A percentile compares a stretch with the other conserved stretches of the same genome.
Evolutionary conservation across 2,113 vertebrate genomes (phyloP).

Genomic region (Nansenia antarctica): DNA sequence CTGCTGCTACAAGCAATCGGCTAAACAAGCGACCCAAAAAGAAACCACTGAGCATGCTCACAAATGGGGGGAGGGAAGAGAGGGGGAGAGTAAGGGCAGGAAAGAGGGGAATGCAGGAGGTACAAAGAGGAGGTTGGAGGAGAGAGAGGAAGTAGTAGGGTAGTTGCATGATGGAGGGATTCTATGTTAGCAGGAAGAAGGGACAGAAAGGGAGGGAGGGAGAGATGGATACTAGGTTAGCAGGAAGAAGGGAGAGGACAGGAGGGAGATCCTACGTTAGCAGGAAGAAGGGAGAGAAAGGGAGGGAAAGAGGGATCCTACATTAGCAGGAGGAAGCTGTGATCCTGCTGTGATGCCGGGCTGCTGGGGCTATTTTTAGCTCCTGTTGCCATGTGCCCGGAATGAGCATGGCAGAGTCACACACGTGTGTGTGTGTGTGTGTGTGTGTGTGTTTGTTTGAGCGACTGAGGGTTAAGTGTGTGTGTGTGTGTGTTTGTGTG

Average conservation of each 20-base stretch:
- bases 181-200: slow-evolving; percentile 31
- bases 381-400: slow-evolving; percentile 75
- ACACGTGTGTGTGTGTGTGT: slow-evolving; percentile 7
- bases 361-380: slow-evolving; percentile 75
- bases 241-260: background rate
- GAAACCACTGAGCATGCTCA: background rate
- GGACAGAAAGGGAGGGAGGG: background rate
- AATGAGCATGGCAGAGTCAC: slow-evolving; percentile 60
- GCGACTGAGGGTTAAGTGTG: background rate
- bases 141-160: background rate
- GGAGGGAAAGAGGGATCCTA: slow-evolving; percentile 15
- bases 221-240: background rate
- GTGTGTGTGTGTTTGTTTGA: background rate
- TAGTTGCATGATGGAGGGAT: slow-evolving; percentile 31
- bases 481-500: too few species aligned
- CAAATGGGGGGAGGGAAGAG: background rate
- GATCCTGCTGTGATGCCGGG: slow-evolving; percentile 62
- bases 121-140: background rate
- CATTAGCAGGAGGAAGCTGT: slow-evolving; percentile 46
- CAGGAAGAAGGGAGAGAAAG: background rate
- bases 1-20: background rate
- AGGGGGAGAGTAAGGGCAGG: background rate
- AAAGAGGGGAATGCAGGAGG: background rate
- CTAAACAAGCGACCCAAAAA: background rate
- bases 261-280: background rate